phyloP scores from a whole-genome alignment of 2,888 invertebrate species.

The Phengaris arion region DNA sequence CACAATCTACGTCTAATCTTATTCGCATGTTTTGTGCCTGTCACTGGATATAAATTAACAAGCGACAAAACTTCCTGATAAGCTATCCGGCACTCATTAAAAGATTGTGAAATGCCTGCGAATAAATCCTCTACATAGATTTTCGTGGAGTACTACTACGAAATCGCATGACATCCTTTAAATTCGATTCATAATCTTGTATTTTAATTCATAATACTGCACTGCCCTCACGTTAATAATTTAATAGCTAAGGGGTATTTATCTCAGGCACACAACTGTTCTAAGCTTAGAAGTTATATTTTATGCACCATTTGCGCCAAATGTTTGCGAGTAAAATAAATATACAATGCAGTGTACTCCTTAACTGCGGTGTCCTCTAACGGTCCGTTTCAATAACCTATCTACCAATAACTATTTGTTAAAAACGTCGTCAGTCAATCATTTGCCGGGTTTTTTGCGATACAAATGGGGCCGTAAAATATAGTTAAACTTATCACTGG shows the following conservation, averaged over 20 bases:
- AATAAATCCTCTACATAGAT: not conserved
- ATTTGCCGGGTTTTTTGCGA: too few species aligned
- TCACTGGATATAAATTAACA: too few species aligned
- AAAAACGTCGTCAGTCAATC: too few species aligned
- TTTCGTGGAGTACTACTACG: not conserved
- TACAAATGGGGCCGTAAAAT: not conserved
- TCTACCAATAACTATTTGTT: too few species aligned
- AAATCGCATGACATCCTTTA: not conserved
- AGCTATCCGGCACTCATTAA: too few species aligned
- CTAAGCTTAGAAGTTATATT: constrained; percentile 17
- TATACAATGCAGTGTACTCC: not conserved
- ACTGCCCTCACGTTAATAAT: not conserved
- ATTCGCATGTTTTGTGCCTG: too few species aligned
- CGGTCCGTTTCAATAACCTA: too few species aligned
- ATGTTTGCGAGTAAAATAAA: constrained; percentile 6
- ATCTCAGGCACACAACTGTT: constrained; percentile 1
- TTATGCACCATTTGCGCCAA: constrained; percentile 7
- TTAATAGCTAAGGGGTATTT: not conserved
- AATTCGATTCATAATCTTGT: not conserved
- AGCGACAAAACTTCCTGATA: too few species aligned
- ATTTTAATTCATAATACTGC: not conserved
- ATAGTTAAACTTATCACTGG: constrained; percentile 5
- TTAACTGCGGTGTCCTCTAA: not conserved
- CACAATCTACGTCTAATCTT: too few species aligned
- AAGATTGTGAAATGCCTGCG: too few species aligned